Evolutionary conservation across 2,797 vertebrate genomes (phyloP), one percentile per base, ranked within the genome.

Genomic region (Pseudopleuronectes americanus): DNA sequence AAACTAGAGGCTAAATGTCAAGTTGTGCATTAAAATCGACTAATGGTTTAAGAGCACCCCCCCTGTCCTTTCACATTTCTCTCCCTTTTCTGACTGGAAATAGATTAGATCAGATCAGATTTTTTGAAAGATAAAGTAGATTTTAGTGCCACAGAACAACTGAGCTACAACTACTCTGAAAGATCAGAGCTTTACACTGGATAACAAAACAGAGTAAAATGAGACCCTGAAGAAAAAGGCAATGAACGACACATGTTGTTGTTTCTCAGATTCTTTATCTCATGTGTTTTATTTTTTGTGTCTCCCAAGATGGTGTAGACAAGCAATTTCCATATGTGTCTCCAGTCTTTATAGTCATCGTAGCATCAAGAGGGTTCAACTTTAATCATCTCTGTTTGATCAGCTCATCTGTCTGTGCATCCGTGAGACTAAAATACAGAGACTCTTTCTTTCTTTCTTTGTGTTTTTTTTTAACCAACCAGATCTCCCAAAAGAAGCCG

Each of bases 371-470:
- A 45, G 43, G 16, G 17, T 19, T 45, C 43, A 19, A 19, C 43
- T 45, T 45, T 45, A 45, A 45, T 16, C 43, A 45, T 19, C 14
- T 4, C 52, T 45, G 80, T 87, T 90, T 90, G 76, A 89, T 91
- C 76, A 80, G 62, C 43, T 45, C 43, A 45, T 45, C 43, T 45
- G 16, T 45, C 43, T 19, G 4, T 45, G 43, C 43, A 45, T 14
- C 43, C 17, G 4, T 45, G 14, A 19, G 43, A 45, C 1, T 16
- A 45, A 45, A 45, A 45, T 6, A 45, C 2, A 6, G 43, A 19
- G 14, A 45, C 17, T 45, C 17, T 16, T 19, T 16, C 17, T 45
- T 47, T 57, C 6, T 48, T 48, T 48, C 8, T 19, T 21, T 48
- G 45, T n/a, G 3, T 38, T 23, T 5, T 1, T 51, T 51, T 41